Percentiles rank a stretch among this genome's conserved stretches.
Conservation (phyloP, 2,797 vertebrate species). For the Tauraco hartlaubi region DNA sequence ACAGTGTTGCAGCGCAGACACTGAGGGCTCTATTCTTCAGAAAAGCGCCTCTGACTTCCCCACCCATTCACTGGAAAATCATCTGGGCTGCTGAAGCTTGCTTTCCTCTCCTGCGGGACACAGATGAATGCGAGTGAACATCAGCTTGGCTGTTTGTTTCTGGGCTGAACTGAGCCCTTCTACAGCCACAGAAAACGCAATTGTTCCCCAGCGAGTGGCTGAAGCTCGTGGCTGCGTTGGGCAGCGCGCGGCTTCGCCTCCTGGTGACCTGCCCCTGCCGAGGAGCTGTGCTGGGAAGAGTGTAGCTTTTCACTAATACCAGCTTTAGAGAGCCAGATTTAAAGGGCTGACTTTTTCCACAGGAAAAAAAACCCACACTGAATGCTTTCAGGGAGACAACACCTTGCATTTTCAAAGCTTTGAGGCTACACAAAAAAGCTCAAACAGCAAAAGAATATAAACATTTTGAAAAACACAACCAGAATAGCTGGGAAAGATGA, state of each 20-base stretch:
- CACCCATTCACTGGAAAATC: conserved; percentile 35
- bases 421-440: neutral
- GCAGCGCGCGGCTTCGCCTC: neutral
- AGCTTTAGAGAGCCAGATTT: neutral
- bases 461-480: neutral
- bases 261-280: neutral
- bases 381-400: neutral
- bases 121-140: neutral
- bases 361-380: neutral
- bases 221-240: neutral
- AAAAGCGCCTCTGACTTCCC: conserved; percentile 56
- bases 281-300: neutral
- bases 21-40: conserved; percentile 57
- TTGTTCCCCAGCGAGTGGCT: conserved; percentile 18
- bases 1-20: conserved; percentile 44
- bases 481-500: neutral
- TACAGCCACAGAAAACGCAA: neutral
- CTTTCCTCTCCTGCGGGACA: conserved; percentile 12
- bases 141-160: conserved; percentile 21
- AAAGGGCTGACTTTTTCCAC: neutral
- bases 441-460: neutral
- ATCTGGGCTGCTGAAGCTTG: conserved; percentile 9
- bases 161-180: neutral
- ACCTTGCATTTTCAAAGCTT: neutral
- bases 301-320: neutral